A percentile compares a stretch with the other conserved stretches of the same genome.
These are phyloP conservation scores for Austrofundulus limnaeus DNA, from an alignment of 2,113 vertebrate species.

Conservation along the genomic window DNA sequence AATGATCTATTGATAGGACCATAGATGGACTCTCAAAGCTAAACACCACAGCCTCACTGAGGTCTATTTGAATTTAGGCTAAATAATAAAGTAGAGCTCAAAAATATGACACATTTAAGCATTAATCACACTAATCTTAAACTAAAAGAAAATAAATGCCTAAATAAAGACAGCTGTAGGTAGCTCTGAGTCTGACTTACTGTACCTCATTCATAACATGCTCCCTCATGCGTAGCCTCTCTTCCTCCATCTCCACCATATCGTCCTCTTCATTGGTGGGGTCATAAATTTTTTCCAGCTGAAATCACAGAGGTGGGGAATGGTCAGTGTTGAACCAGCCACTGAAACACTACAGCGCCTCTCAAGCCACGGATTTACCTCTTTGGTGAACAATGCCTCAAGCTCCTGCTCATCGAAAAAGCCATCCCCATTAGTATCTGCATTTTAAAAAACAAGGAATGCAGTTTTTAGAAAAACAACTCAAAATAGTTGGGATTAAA, in stretches of 20 bases:
- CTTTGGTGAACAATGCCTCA: slow-evolving; percentile 96
- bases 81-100: neutral
- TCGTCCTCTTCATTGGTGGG: slow-evolving; percentile 96
- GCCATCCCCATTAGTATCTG: slow-evolving; percentile 93
- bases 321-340: slow-evolving; percentile 4
- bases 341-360: neutral
- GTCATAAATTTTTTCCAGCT: slow-evolving; percentile 97
- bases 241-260: slow-evolving; percentile 99
- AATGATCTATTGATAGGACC: neutral
- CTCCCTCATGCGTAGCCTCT: slow-evolving; percentile 95
- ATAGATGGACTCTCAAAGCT: neutral
- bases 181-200: neutral
- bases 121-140: neutral
- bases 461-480: too few relatives aligned
- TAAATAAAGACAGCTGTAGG: neutral
- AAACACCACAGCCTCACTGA: neutral
- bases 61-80: neutral
- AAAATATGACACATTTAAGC: neutral
- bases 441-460: slow-evolving; percentile 12
- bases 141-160: neutral
- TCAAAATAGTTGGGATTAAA: too few relatives aligned
- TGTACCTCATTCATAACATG: slow-evolving; percentile 97
- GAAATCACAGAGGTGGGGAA: slow-evolving; percentile 29
- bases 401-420: slow-evolving; percentile 96
- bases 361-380: slow-evolving; percentile 78